Percentiles rank a stretch among this genome's conserved stretches.
Conservation (phyloP, 2,797 vertebrate genomes). For the Gallinago solitaria region DNA sequence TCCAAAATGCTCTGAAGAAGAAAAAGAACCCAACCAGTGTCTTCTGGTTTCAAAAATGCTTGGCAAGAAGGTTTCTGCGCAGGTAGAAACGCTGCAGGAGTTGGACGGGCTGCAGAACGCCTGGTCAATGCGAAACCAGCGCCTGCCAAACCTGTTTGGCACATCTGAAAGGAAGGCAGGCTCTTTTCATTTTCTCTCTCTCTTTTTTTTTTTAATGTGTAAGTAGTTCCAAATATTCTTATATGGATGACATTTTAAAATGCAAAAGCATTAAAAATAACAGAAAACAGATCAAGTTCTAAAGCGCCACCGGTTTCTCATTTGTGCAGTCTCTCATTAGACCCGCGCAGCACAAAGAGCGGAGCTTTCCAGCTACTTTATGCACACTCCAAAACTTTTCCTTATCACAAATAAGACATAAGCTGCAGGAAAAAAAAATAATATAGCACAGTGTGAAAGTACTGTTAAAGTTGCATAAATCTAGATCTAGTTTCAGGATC, state of each 20-base stretch:
- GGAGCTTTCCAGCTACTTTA: neutral
- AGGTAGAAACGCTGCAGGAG: neutral
- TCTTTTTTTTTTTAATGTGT: neutral
- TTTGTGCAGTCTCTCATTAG: constrained; percentile 12
- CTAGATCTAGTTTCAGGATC: neutral
- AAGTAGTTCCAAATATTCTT: constrained; percentile 41
- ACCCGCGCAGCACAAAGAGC: constrained; percentile 22
- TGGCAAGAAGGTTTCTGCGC: neutral
- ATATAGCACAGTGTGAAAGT: neutral
- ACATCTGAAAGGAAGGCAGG: constrained; percentile 20
- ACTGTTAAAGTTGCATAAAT: neutral
- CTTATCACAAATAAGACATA: constrained; percentile 39
- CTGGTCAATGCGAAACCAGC: neutral
- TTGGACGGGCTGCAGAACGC: neutral
- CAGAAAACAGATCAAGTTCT: constrained; percentile 41
- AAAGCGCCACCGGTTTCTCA: neutral
- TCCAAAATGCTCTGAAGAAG: neutral
- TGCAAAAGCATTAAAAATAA: constrained; percentile 41
- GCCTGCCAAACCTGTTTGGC: constrained; percentile 33
- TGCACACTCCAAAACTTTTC: neutral
- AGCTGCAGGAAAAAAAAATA: constrained; percentile 27
- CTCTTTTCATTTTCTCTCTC: constrained; percentile 26
- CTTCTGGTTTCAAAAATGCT: neutral
- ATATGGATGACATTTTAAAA: constrained; percentile 23
- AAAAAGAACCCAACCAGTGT: neutral